Conservation (phyloP, 2,113 vertebrate species). For the Atlantisia rogersi region DNA sequence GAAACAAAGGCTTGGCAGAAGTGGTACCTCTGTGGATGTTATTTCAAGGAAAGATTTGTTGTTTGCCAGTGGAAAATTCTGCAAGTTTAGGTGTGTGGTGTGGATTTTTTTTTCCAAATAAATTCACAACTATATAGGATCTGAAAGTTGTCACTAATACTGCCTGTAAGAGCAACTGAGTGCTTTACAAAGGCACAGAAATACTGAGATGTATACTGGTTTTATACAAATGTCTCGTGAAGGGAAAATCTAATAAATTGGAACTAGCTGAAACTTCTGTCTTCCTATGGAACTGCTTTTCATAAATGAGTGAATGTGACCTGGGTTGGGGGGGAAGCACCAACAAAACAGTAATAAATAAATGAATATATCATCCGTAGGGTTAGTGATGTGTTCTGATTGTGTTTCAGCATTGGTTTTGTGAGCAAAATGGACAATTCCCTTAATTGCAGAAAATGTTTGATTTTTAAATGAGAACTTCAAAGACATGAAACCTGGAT, state of each 20-base stretch:
- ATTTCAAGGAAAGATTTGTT: background rate
- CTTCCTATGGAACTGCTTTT: background rate
- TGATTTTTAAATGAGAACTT: background rate
- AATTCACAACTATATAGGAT: background rate
- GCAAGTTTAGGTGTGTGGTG: background rate
- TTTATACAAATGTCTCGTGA: background rate
- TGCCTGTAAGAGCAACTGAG: background rate
- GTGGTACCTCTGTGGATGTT: background rate
- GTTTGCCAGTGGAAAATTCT: background rate
- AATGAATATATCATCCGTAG: background rate
- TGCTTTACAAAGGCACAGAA: background rate
- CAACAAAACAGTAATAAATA: background rate
- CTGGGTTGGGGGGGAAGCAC: background rate
- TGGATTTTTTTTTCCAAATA: background rate
- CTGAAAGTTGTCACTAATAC: background rate
- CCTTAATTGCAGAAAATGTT: background rate
- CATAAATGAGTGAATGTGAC: background rate
- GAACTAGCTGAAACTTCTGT: background rate
- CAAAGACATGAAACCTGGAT: background rate
- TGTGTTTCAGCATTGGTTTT: background rate
- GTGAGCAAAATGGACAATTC: background rate
- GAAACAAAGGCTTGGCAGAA: background rate
- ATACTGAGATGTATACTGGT: background rate
- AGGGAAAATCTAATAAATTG: background rate
- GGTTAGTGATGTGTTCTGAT: background rate